Evolutionary conservation across 2,797 vertebrate species (phyloP), one percentile per base, ranked within the genome.

Genomic region (Eulemur coronatus): DNA sequence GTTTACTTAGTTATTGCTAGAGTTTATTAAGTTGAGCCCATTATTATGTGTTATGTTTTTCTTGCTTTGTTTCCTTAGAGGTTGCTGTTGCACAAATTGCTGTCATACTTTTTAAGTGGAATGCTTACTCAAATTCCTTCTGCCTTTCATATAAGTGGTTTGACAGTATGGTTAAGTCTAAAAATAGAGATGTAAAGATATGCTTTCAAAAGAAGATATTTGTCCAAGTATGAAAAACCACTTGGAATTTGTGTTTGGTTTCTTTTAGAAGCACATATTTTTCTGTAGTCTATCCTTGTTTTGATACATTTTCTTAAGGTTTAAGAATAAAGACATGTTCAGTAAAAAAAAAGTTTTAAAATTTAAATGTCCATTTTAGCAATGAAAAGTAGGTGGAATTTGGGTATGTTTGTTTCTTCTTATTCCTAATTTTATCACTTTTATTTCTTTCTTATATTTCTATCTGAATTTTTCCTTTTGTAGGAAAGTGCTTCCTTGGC

Each of bases 401-500:
- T 98, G 99, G 98, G 98, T 99, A 98, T 97, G 94, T 94, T 98
- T 98, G 98, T 97, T 98, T 98, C 97, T 99, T 98, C 97, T 98
- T 96, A 95, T 99, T 99, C 97, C 98, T 98, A 96, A 98, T 99
- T 96, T 99, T 98, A 95, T 97, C 91, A 98, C 85, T 99, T 98
- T 99, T 98, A 99, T 99, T 97, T 98, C 97, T 97, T 96, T 98
- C 98, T 99, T 98, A 99, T 98, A 98, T 98, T 98, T 98, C 99
- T 99, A 99, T 99, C 97, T 99, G 98, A 98, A 99, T 99, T 99
- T 99, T 99, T 99, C 98, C 99, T 99, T 99, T 99, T 99, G 98
- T 99, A 99, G 99, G 99, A 99, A 99, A 99, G 99, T 99, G 99
- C 99, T 99, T 99, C 99, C 99, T 99, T 99, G 99, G 99, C 99